Conservation (phyloP, 2,113 vertebrate species). For the Aix galericulata region DNA sequence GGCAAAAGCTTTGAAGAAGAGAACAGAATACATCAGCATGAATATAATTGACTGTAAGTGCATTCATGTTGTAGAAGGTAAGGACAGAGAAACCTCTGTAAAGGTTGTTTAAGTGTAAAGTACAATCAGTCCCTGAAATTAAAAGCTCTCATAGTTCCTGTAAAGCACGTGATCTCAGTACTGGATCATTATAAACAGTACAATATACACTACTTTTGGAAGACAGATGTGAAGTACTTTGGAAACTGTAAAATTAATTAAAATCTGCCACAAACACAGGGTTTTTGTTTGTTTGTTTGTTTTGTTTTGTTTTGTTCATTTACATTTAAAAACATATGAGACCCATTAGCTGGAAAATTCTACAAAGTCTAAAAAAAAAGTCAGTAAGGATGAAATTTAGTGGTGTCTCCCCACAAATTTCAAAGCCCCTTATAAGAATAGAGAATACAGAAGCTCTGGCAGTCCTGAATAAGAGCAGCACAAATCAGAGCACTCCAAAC, state of each 20-base stretch:
- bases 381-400: neutral
- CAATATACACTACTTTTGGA: neutral
- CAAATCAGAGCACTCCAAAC: neutral
- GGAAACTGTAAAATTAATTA: neutral
- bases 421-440: neutral
- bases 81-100: neutral
- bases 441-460: neutral
- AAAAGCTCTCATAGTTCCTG: neutral
- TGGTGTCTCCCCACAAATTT: neutral
- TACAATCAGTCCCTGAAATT: neutral
- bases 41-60: neutral
- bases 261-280: neutral
- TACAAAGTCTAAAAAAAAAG: neutral
- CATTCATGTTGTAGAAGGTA: neutral
- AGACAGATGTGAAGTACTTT: neutral
- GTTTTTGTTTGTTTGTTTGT: too few species aligned
- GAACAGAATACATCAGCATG: neutral
- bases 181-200: neutral
- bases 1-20: neutral
- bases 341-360: neutral
- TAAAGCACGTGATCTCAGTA: neutral
- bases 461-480: neutral
- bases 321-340: neutral
- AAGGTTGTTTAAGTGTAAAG: neutral
- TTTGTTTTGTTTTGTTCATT: neutral